These are phyloP conservation scores for Heteractis magnifica DNA, from an alignment of 92 coral and sea anemone genomes.

Conservation along the genomic window DNA sequence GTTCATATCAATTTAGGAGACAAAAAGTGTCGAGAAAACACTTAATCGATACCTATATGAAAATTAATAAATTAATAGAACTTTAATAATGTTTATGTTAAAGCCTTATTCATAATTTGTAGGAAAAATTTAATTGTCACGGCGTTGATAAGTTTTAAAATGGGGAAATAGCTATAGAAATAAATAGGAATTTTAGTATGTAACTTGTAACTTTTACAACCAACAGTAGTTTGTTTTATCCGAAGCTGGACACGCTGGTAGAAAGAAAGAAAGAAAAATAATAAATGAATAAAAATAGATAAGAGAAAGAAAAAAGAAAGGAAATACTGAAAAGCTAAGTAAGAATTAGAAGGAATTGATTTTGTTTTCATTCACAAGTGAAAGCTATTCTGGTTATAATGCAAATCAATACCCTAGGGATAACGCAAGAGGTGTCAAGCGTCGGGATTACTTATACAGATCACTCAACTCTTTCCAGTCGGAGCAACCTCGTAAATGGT, in stretches of 20 bases:
- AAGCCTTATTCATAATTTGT: neutral
- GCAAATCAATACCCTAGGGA: too few relatives aligned
- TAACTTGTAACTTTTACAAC: too few relatives aligned
- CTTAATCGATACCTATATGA: neutral
- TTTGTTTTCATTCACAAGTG: too few relatives aligned
- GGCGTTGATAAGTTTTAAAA: neutral
- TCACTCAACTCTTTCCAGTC: too few relatives aligned
- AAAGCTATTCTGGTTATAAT: too few relatives aligned
- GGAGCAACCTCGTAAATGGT: too few relatives aligned
- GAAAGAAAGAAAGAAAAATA: too few relatives aligned
- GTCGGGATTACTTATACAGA: too few relatives aligned
- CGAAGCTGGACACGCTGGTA: neutral
- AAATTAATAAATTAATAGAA: conserved; percentile 7
- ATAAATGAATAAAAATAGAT: neutral
- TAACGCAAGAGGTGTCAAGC: too few relatives aligned
- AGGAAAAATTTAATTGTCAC: neutral
- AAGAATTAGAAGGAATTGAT: too few relatives aligned
- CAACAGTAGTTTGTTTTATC: too few relatives aligned
- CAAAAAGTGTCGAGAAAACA: neutral
- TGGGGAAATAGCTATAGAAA: too few relatives aligned
- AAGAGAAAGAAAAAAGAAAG: neutral
- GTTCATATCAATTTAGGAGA: neutral
- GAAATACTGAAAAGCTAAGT: neutral
- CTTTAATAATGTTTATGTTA: neutral
- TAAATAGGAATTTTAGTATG: neutral